phyloP scores from a whole-genome alignment of 2,797 vertebrate species.

The Ctenopoma multispine region DNA sequence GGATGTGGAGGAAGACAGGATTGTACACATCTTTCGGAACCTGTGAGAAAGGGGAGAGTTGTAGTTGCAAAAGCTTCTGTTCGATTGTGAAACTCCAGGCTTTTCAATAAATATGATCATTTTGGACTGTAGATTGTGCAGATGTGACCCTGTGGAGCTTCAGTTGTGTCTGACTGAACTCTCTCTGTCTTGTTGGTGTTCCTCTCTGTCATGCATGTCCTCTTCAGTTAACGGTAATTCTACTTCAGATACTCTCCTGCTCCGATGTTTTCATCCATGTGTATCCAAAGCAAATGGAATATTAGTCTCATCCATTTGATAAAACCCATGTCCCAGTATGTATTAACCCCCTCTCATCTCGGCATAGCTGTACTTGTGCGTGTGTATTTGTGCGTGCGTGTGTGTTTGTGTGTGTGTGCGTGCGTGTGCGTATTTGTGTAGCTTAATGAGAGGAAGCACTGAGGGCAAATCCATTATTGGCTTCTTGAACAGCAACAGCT shows the following conservation, averaged over 20 bases:
- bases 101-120: too few relatives aligned
- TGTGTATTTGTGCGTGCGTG: slow-evolving; percentile 15
- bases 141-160: not conserved
- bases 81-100: too few relatives aligned
- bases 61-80: too few relatives aligned
- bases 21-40: too few relatives aligned
- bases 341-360: slow-evolving; percentile 56
- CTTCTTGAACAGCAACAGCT: slow-evolving; percentile 9
- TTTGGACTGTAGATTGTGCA: not conserved
- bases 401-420: not conserved
- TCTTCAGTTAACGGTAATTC: slow-evolving; percentile 88
- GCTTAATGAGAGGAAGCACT: slow-evolving; percentile 61
- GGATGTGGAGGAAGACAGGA: too few relatives aligned
- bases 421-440: too few relatives aligned
- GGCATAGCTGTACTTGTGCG: slow-evolving; percentile 43
- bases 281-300: slow-evolving; percentile 55
- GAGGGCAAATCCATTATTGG: slow-evolving; percentile 75
- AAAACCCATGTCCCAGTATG: slow-evolving; percentile 53
- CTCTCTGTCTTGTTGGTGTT: slow-evolving; percentile 75
- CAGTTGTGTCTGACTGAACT: slow-evolving; percentile 57
- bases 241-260: slow-evolving; percentile 71
- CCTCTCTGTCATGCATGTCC: slow-evolving; percentile 81
- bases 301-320: slow-evolving; percentile 55
- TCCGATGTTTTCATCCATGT: slow-evolving; percentile 51
- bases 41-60: too few relatives aligned